Conservation (phyloP, 37 sponge, comb jelly and placozoan species). For the Crambe crambe region DNA sequence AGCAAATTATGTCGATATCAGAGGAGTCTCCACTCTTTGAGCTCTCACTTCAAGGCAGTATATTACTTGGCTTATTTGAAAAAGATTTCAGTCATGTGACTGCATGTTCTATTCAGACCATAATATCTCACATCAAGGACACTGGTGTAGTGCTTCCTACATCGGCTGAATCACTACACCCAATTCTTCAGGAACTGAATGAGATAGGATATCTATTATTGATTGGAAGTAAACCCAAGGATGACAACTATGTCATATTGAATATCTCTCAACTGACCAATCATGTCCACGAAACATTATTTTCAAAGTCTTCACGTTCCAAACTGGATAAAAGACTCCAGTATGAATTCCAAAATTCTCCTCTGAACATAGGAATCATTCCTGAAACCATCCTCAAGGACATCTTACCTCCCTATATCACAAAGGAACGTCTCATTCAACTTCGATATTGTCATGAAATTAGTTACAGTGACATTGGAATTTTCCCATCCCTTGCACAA, state of each 20-base stretch:
- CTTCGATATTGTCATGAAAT: constrained; percentile 25
- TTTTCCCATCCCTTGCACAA: neutral
- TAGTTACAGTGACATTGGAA: neutral
- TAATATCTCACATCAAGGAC: neutral
- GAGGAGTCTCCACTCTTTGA: neutral
- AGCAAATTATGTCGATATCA: neutral
- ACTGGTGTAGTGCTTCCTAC: neutral
- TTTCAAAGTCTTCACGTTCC: neutral
- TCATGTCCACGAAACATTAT: neutral
- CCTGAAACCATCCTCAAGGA: neutral
- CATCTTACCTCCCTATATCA: constrained; percentile 12
- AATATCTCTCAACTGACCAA: constrained; percentile 15
- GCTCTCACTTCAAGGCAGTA: constrained; percentile 4
- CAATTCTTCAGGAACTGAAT: constrained; percentile 3
- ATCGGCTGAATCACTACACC: neutral
- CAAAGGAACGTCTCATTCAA: constrained; percentile 14
- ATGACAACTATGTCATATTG: neutral
- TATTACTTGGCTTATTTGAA: constrained; percentile 5
- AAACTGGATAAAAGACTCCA: neutral
- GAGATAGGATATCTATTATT: constrained; percentile 1
- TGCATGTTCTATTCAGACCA: neutral
- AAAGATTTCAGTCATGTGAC: constrained; percentile 6
- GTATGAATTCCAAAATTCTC: neutral
- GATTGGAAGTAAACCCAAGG: neutral
- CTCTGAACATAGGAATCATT: neutral